Percentiles rank a stretch among this genome's conserved stretches.
Conservation (phyloP, 2,888 invertebrate genomes). For the Geotrupes spiniger region DNA sequence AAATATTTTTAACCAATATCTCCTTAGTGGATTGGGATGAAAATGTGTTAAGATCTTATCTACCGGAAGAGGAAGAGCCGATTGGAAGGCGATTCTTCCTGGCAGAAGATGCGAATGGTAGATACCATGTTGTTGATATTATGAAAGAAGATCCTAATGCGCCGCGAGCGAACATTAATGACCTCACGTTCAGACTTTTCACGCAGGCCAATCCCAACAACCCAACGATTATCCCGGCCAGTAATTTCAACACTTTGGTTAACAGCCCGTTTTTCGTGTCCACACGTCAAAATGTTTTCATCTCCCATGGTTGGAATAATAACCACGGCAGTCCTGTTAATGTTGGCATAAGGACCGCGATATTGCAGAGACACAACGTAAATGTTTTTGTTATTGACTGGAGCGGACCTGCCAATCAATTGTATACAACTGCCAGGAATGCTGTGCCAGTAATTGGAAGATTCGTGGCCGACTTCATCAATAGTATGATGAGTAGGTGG, state of each 20-base stretch:
- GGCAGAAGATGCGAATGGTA: conserved; percentile 6
- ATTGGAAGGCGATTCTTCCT: conserved; percentile 12
- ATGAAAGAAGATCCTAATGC: conserved; percentile 2
- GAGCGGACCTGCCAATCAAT: conserved; percentile 30
- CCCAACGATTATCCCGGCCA: conserved; percentile 3
- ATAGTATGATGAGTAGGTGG: conserved; percentile 27
- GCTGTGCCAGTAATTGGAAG: conserved; percentile 35
- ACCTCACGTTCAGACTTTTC: conserved; percentile 8
- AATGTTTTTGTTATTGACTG: conserved; percentile 45
- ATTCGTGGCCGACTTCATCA: conserved; percentile 34
- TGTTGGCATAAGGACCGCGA: conserved; percentile 29
- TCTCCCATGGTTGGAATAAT: conserved; percentile 44
- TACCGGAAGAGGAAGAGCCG: conserved; percentile 18
- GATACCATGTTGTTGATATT: conserved; percentile 6
- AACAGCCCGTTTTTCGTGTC: not conserved
- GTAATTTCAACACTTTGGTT: not conserved
- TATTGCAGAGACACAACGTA: conserved; percentile 32
- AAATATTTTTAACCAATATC: not conserved
- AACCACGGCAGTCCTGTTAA: conserved; percentile 32
- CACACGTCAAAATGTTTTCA: conserved; percentile 34
- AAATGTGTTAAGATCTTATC: conserved; percentile 3
- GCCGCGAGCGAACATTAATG: conserved; percentile 4
- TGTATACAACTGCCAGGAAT: conserved; percentile 28
- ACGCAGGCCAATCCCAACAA: not conserved
- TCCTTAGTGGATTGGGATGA: not conserved